phyloP scores from a whole-genome alignment of 2,797 vertebrate genomes.

The Sebastes taczanowskii region DNA sequence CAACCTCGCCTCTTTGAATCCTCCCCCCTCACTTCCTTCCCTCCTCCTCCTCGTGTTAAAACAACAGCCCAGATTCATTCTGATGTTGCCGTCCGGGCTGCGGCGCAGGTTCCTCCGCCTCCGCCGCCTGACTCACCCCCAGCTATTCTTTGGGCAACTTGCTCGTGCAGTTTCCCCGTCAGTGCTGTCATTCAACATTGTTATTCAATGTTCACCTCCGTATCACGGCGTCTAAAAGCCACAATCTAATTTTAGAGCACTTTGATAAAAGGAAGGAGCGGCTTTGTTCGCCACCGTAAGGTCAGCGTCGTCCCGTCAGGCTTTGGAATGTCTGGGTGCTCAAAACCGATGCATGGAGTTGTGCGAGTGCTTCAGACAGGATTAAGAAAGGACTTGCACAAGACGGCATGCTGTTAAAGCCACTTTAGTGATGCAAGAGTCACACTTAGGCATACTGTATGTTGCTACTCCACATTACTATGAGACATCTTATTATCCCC shows the following conservation, averaged over 20 bases:
- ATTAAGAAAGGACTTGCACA: slow-evolving; percentile 21
- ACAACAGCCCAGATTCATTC: neutral
- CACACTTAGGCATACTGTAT: neutral
- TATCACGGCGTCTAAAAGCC: neutral
- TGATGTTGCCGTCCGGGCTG: slow-evolving; percentile 34
- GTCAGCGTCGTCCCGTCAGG: neutral
- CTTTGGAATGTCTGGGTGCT: neutral
- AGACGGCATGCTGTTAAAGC: neutral
- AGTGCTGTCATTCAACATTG: neutral
- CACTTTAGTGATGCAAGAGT: slow-evolving; percentile 21
- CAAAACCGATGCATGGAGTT: neutral
- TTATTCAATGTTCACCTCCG: neutral
- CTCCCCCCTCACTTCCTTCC: slow-evolving; percentile 1
- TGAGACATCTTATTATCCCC: neutral
- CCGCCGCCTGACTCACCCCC: slow-evolving; percentile 24
- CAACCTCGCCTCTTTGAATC: neutral
- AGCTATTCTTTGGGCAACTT: slow-evolving; percentile 20
- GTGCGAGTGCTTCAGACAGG: neutral
- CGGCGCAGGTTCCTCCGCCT: slow-evolving; percentile 72
- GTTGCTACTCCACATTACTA: neutral
- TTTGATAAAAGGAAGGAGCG: neutral
- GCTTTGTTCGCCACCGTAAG: neutral
- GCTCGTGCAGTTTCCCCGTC: slow-evolving; percentile 31
- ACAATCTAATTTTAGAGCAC: slow-evolving; percentile 19
- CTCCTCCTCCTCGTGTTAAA: neutral